Percentiles rank a stretch among this genome's conserved stretches.
These are phyloP conservation scores for Bibio marci DNA, from an alignment of 2,888 invertebrate genomes.

Conservation along the genomic window DNA sequence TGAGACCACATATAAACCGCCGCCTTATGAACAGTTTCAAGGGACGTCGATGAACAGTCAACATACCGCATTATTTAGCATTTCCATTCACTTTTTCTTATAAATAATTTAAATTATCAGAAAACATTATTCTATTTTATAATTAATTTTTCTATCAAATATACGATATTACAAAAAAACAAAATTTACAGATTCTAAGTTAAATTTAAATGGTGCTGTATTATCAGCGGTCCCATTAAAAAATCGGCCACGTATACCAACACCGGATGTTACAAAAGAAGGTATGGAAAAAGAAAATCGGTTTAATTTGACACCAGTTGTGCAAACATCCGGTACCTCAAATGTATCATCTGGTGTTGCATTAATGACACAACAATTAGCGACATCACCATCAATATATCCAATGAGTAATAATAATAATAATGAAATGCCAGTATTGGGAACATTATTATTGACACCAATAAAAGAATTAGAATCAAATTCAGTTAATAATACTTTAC, in stretches of 20 bases:
- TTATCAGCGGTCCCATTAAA: constrained; percentile 34
- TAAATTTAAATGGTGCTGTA: constrained; percentile 43
- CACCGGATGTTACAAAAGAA: constrained; percentile 74
- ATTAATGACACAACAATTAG: constrained; percentile 47
- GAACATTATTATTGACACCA: constrained; percentile 60
- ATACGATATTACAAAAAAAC: too few relatives aligned
- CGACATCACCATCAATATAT: constrained; percentile 31
- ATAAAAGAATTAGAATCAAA: constrained; percentile 70
- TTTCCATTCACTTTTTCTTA: too few relatives aligned
- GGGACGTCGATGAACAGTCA: too few relatives aligned
- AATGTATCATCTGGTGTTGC: constrained; percentile 39
- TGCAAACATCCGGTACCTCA: constrained; percentile 3
- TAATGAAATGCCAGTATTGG: constrained; percentile 53
- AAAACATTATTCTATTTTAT: too few relatives aligned
- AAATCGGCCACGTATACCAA: constrained; percentile 74
- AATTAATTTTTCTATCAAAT: too few relatives aligned
- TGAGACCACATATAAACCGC: too few relatives aligned
- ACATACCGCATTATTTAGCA: too few relatives aligned
- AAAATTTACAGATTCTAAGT: constrained; percentile 44
- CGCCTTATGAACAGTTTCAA: too few relatives aligned
- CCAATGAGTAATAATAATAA: constrained; percentile 26
- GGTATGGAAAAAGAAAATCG: constrained; percentile 53
- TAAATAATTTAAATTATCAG: too few relatives aligned
- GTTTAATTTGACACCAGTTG: constrained; percentile 25
- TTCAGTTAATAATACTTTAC: constrained; percentile 55